Evolutionary conservation across 2,113 vertebrate species (phyloP), one percentile per base, ranked within the genome.

Genomic region (Heterotis niloticus): DNA sequence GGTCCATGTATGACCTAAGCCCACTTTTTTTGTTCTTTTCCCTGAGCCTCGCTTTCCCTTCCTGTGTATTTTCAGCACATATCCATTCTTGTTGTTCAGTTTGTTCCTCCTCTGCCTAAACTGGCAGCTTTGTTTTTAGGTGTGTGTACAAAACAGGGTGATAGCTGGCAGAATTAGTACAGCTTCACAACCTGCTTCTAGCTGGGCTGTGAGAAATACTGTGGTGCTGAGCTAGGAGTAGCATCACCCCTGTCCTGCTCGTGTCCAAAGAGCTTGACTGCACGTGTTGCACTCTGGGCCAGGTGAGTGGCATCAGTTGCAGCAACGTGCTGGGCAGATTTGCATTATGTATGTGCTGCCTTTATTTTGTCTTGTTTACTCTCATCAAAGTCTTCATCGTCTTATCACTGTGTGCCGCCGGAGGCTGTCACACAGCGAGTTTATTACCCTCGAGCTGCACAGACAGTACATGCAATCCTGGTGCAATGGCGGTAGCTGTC

Each of bases 141-240:
- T 76, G 60, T 64, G 14, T 10, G 5, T 16, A n/a, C 20, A 44
- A 10, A 51, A 76, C 11, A 28, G 28, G 1, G 34, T 7, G 7
- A 44, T 44, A 71, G 69, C 69, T 71, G 69, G 52, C 51, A 72
- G n/a, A 72, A 52, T 54, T 34, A 72, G n/a, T 20, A n/a, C 24
- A 52, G 44, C 18, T 44, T 44, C 34, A 44, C 34, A 44, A 44
- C 34, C 34, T 44, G 7, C 34, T 44, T 44, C 34, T 7, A 44
- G 34, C 34, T 44, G 34, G 34, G 34, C 34, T 44, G 2, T 44
- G 34, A 44, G 7, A 44, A 7, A 44, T 44, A 44, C 34, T 44
- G 3, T 44, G 34, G 3, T 44, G 7, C 34, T 44, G 34, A 4
- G 34, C 2, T 7, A 44, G 34, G 34, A 44, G 34, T 4, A 44